Evolutionary conservation across 2,797 vertebrate genomes (phyloP), one percentile per base, ranked within the genome.

Genomic region (Lacerta viridis): DNA sequence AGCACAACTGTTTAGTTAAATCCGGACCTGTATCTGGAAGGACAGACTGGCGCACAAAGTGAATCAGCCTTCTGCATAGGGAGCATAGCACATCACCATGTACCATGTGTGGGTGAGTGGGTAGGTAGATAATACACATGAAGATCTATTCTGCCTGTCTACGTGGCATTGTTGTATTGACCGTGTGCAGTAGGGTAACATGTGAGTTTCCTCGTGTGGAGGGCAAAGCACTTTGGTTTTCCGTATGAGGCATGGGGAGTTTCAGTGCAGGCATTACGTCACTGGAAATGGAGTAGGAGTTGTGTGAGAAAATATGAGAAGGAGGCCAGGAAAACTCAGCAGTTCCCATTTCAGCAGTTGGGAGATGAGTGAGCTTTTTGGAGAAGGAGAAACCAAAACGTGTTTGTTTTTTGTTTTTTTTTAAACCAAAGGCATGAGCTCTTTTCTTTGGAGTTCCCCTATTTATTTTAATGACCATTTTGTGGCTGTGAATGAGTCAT

Each of bases 391-490:
- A 93, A 90, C 71, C 74, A 88, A 90, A 93, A 84, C 87, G 50
- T 39, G 2, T 89, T 91, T 95, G 33, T 92, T 89, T 71, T 69
- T 4, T 41, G 41, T 50, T 33, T 72, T 10, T 10, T 72, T 33
- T 50, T 13, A 50, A 50, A 88, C 59, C 89, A 78, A 66, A 79
- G 46, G 50, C 20, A 55, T 0, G 23, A 92, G 89, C 89, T 33
- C 17, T 36, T 76, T 50, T 15, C 18, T 88, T 89, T 80, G 72
- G 85, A 87, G 94, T 94, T 93, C 92, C 93, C 64, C 43, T 89
- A 55, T 76, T 55, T 77, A 36, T 41, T 72, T 15, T n/a, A 55
- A 15, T 64, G 23, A 25, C 18, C 50, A 36, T 7, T 8, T 71
- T 66, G 33, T 82, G 85, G 76, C 82, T 61, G 23, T 64, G 84